Evolutionary conservation across 2,888 invertebrate genomes (phyloP).

Genomic region (Ormia ochracea): DNA sequence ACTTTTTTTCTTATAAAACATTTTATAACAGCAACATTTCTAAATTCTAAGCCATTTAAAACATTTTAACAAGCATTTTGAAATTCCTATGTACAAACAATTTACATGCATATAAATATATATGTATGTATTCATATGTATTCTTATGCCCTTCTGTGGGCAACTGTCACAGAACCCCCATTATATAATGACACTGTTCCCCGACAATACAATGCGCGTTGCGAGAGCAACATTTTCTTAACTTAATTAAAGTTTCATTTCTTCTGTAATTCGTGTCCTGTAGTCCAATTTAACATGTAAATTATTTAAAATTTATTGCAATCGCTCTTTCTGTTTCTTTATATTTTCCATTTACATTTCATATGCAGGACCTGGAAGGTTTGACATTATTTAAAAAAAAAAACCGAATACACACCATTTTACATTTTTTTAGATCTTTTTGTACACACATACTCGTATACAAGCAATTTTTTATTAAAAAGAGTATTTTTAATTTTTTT

Average conservation of each 20-base stretch:
- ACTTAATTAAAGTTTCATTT: neutral
- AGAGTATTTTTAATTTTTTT: slow-evolving; percentile 42
- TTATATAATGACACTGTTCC: neutral
- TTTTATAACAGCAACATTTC: too few relatives aligned
- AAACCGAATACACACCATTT: slow-evolving; percentile 37
- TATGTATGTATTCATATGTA: too few relatives aligned
- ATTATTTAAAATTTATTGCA: slow-evolving; percentile 60
- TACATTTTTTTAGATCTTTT: slow-evolving; percentile 44
- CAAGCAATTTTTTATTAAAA: slow-evolving; percentile 39
- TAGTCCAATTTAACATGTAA: slow-evolving; percentile 67
- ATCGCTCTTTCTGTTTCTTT: slow-evolving; percentile 40
- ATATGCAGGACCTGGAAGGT: slow-evolving; percentile 57
- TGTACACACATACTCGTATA: neutral
- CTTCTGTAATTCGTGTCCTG: slow-evolving; percentile 50
- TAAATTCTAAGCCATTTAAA: too few relatives aligned
- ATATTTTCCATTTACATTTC: slow-evolving; percentile 11
- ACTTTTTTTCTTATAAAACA: too few relatives aligned
- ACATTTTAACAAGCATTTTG: too few relatives aligned
- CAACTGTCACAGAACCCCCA: neutral
- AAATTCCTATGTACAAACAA: too few relatives aligned
- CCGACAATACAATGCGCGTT: neutral
- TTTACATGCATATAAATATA: too few relatives aligned
- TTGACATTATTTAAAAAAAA: slow-evolving; percentile 51
- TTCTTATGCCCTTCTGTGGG: too few relatives aligned
- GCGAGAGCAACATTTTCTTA: neutral